Percentiles rank a stretch among this genome's conserved stretches.
Conservation (phyloP, 2,113 vertebrate species). For the Hydrochoerus hydrochaeris region DNA sequence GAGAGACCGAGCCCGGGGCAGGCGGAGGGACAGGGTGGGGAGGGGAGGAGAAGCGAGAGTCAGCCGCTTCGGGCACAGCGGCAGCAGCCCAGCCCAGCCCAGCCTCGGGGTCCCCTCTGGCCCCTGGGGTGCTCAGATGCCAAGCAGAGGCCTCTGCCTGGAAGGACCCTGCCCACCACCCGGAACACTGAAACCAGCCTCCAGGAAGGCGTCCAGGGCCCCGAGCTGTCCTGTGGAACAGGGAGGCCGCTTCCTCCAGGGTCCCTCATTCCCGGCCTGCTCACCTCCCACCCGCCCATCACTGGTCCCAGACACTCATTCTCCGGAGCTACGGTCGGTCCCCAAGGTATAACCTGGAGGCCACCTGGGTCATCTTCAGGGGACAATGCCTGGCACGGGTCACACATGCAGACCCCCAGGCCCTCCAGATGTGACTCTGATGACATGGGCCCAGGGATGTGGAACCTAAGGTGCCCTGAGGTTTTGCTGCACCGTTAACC, state of each 20-base stretch:
- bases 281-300: neutral
- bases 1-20: conserved; percentile 61
- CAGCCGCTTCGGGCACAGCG: conserved; percentile 79
- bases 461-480: neutral
- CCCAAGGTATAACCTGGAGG: neutral
- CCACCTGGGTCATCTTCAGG: neutral
- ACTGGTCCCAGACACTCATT: neutral
- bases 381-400: neutral
- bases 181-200: neutral
- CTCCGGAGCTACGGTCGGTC: neutral
- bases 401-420: neutral
- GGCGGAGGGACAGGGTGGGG: conserved; percentile 54
- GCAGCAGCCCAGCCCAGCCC: neutral
- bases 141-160: neutral
- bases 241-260: accelerated
- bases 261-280: neutral
- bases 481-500: neutral
- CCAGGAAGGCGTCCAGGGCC: neutral
- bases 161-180: neutral
- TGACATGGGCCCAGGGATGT: neutral
- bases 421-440: neutral
- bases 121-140: neutral
- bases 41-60: conserved; percentile 85
- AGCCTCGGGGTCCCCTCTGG: neutral
- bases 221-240: neutral